phyloP scores from a whole-genome alignment of 2,113 vertebrate species.

The Philantomba maxwellii region DNA sequence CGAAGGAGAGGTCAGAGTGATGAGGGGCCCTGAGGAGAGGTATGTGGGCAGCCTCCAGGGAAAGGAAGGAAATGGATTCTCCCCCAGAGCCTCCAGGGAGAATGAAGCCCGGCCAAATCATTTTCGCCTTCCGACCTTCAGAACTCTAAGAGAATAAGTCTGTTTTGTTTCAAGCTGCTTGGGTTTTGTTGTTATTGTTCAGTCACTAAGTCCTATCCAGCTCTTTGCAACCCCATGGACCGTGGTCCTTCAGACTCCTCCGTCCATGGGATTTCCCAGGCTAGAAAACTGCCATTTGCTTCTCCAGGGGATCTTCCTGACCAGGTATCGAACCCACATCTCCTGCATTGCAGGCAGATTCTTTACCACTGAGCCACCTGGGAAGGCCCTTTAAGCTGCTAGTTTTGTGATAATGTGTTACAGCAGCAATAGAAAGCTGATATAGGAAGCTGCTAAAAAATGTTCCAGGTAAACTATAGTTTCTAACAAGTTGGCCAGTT shows the following conservation, averaged over 20 bases:
- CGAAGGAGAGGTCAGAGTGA: neutral
- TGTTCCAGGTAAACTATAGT: neutral
- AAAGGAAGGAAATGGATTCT: neutral
- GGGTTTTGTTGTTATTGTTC: neutral
- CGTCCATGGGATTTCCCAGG: neutral
- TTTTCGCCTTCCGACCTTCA: neutral
- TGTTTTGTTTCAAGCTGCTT: neutral
- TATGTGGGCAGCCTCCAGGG: neutral
- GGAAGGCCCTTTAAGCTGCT: neutral
- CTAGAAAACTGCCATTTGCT: neutral
- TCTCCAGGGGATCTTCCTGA: neutral
- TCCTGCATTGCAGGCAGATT: neutral
- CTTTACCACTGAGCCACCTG: neutral
- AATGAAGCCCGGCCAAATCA: neutral
- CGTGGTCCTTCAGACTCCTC: neutral
- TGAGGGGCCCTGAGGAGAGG: neutral
- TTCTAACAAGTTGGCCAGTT: neutral
- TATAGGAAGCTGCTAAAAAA: neutral
- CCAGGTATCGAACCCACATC: neutral
- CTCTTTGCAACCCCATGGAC: neutral
- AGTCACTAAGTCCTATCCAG: neutral
- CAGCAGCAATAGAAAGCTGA: neutral
- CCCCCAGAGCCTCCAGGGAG: neutral
- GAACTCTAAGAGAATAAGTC: neutral
- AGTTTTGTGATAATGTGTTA: neutral